Evolutionary conservation across 2,888 invertebrate genomes (phyloP), one percentile per base, ranked within the genome.

Genomic region (Pycnomerus fuliginosus): DNA sequence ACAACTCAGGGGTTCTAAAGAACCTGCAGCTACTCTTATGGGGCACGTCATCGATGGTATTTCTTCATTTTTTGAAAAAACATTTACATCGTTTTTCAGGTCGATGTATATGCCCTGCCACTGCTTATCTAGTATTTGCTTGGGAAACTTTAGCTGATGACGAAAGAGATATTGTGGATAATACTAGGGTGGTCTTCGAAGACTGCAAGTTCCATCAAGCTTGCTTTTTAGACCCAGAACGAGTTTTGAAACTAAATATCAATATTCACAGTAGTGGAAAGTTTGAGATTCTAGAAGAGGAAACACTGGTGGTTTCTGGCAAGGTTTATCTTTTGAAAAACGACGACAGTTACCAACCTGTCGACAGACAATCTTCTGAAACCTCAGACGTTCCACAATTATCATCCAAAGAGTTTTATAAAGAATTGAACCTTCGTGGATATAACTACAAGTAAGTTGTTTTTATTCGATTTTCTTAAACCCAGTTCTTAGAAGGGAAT

Each of bases 21-120:
- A 87, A 40, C 80, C 82, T 59, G 80, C 79, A 62, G 82, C 84
- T 33, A 92, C 80, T 61, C 76, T 92, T 69, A 72, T 74, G 25
- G 92, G 90, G 0, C 94, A 95, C 70, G 77, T 83, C 3, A 86
- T 95, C 44, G 93, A 94, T 69, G 90, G 92, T 79, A n/a, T n/a
- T 32, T n/a, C n/a, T n/a, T n/a, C n/a, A n/a, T n/a, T n/a, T n/a
- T n/a, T n/a, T n/a, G n/a, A n/a, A n/a, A n/a, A n/a, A n/a, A n/a
- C n/a, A n/a, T n/a, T n/a, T n/a, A n/a, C n/a, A n/a, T n/a, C n/a
- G n/a, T n/a, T n/a, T n/a, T n/a, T n/a, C n/a, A 72, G 75, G 74
- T 31, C 52, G 66, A 27, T 60, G 59, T 24, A 43, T 68, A 12
- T 60, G 67, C 51, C 86, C 87, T 3, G 87, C 87, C 46, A 83